phyloP scores from a whole-genome alignment of 1,140 invertebrate genomes.

The Saccostrea echinata region DNA sequence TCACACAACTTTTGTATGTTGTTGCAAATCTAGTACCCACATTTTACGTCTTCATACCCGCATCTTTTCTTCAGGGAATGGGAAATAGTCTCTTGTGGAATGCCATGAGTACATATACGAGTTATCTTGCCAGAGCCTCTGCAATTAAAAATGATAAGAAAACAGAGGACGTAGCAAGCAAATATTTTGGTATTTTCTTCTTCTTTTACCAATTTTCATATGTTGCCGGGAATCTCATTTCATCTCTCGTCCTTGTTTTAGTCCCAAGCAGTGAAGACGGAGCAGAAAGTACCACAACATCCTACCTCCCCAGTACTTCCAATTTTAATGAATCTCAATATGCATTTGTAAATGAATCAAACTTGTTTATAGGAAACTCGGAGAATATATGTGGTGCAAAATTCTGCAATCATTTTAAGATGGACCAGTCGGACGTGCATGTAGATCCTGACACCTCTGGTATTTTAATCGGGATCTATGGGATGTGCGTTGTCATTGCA shows the following conservation, averaged over 20 bases:
- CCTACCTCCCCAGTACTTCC: neutral
- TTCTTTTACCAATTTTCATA: conserved; percentile 71
- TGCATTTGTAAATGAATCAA: neutral
- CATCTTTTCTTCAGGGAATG: conserved; percentile 67
- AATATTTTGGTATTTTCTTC: conserved; percentile 74
- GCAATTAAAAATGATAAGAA: conserved; percentile 62
- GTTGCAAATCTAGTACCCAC: conserved; percentile 70
- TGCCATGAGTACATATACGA: conserved; percentile 72
- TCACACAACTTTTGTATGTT: conserved; percentile 67
- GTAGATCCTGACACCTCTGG: conserved; percentile 60
- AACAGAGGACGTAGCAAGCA: conserved; percentile 67
- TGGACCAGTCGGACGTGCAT: conserved; percentile 49
- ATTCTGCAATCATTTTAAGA: conserved; percentile 66
- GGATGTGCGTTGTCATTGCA: conserved; percentile 61
- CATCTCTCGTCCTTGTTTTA: conserved; percentile 67
- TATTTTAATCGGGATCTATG: conserved; percentile 70
- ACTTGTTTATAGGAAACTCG: neutral
- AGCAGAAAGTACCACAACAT: neutral
- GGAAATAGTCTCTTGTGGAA: conserved; percentile 70
- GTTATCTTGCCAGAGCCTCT: conserved; percentile 69
- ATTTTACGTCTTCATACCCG: conserved; percentile 69
- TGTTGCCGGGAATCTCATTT: conserved; percentile 70
- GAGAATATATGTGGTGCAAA: conserved; percentile 60
- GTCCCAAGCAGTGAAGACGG: neutral
- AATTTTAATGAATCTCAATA: neutral